These are phyloP conservation scores for Peromyscus eremicus DNA, from an alignment of 2,797 vertebrate species.

Conservation along the genomic window DNA sequence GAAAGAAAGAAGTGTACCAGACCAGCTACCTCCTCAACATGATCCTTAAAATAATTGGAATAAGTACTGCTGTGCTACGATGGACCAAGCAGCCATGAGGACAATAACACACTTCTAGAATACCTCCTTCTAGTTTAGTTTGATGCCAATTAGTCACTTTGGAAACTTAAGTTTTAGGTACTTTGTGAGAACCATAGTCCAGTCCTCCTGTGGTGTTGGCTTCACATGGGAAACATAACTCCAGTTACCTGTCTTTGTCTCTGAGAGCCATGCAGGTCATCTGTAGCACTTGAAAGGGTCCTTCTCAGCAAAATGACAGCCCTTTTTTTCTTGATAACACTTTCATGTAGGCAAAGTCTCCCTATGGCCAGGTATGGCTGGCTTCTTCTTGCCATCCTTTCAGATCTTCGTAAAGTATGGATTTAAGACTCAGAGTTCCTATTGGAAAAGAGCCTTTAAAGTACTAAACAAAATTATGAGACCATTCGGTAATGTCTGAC, in stretches of 20 bases:
- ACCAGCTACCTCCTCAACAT: neutral
- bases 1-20: neutral
- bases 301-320: neutral
- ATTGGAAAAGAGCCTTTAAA: neutral
- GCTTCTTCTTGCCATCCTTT: neutral
- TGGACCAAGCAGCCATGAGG: neutral
- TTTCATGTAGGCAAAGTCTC: neutral
- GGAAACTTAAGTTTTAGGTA: neutral
- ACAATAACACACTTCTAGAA: neutral
- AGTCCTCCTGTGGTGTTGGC: neutral
- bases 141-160: neutral
- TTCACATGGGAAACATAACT: neutral
- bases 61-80: neutral
- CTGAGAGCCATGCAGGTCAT: neutral
- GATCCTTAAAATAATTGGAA: neutral
- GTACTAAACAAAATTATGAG: neutral
- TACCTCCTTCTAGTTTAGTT: neutral
- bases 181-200: neutral
- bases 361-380: no score
- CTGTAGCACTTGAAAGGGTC: neutral
- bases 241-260: neutral
- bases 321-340: neutral
- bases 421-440: conserved; percentile 9
- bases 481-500: neutral
- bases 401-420: neutral